Evolutionary conservation across 2,888 invertebrate species (phyloP), one percentile per base, ranked within the genome.

Genomic region (Sepiola atlantica): DNA sequence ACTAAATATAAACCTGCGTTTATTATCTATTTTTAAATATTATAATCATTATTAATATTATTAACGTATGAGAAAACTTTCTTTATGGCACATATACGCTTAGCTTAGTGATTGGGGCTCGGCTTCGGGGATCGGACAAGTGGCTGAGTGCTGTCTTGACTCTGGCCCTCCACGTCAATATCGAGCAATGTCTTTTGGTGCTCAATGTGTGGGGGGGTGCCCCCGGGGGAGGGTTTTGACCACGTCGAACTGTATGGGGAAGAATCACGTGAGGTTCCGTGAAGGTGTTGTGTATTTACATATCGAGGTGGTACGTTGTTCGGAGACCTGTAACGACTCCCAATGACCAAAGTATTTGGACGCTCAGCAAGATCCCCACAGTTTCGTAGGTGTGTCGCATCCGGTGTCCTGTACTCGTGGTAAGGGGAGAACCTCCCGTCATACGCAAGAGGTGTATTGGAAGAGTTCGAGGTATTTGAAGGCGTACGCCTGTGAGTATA

Each of bases 231-330:
- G 94, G 96, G 95, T 77, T 96, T 96, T 28, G 96, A 97, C 94
- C 96, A 95, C 4, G 99, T 99, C 20, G 99, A 99, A 95, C 98
- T 98, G 97, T 99, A 99, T 92, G 98, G 98, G 96, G 98, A 98
- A 96, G 99, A 99, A 96, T 99, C 99, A 96, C 98, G 98, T 0
- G 98, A 98, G 95, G 98, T 97, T 95, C 98, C 98, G 96, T 94
- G 94, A 95, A 94, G 94, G 90, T 35, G 94, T 94, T 90, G 94
- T 61, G 57, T 95, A 94, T 61, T 92, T 94, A 94, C 94, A 95
- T 94, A 95, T 95, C 94, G 95, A 94, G 95, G 94, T 95, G 90
- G 94, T 94, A 94, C 95, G 95, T 94, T 45, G 45, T 95, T 94
- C 54, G 95, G 94, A 28, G 96, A 95, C 35, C 96, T 95, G 35